Percentiles rank a stretch among this genome's conserved stretches.
Conservation (phyloP, 1,140 invertebrate genomes). For the Diuraphis noxia region DNA sequence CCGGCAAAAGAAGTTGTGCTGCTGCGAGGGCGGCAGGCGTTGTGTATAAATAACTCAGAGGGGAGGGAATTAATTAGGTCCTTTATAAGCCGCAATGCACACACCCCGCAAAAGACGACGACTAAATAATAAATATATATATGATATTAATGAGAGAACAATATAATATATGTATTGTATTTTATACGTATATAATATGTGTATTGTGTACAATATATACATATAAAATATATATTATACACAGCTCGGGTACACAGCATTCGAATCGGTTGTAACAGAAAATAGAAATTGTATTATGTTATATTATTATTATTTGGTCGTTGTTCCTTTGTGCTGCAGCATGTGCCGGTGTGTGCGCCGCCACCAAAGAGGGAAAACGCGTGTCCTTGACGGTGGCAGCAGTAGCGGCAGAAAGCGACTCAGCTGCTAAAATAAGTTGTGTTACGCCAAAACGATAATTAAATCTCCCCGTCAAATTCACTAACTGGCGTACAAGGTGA, state of each 20-base stretch:
- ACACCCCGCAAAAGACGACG: not conserved
- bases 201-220: not conserved
- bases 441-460: constrained; percentile 48
- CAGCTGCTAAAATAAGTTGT: constrained; percentile 38
- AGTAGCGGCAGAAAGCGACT: constrained; percentile 4
- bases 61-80: constrained; percentile 14
- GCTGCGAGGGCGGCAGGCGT: not conserved
- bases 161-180: not conserved
- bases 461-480: constrained; percentile 29
- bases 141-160: not conserved
- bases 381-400: constrained; percentile 24
- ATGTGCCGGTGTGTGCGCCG: not conserved
- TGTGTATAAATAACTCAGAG: constrained; percentile 3
- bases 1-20: not conserved
- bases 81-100: not conserved
- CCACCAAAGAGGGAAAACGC: constrained; percentile 16
- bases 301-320: constrained; percentile 29
- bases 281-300: constrained; percentile 15
- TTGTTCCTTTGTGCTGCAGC: constrained; percentile 11
- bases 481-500: constrained; percentile 38
- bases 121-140: constrained; percentile 13
- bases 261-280: constrained; percentile 12
- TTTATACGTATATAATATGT: not conserved
- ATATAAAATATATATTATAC: not conserved
- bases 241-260: not conserved